Conservation (phyloP, 2,113 vertebrate species). For the Menidia beryllina region DNA sequence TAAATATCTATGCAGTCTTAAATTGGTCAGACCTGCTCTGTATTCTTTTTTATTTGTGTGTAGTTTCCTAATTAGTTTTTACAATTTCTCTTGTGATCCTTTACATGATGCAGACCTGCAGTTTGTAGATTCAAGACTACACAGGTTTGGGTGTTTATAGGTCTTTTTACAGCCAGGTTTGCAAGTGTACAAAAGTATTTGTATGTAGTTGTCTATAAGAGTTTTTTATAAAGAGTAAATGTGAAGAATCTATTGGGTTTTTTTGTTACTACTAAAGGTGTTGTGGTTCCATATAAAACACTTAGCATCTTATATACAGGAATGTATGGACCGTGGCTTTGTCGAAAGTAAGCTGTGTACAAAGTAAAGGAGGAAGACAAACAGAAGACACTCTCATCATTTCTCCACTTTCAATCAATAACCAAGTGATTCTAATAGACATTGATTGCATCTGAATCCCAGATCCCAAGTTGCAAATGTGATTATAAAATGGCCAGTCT, state of each 20-base stretch:
- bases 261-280: not conserved
- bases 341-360: conserved; percentile 41
- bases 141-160: not conserved
- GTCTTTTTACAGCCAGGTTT: not conserved
- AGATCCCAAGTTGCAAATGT: conserved; percentile 83
- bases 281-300: conserved; percentile 55
- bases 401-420: conserved; percentile 85
- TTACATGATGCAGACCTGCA: not conserved
- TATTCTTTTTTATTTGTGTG: too few relatives aligned
- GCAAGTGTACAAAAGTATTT: not conserved
- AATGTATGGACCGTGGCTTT: conserved; percentile 8
- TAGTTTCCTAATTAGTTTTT: too few relatives aligned
- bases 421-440: conserved; percentile 82
- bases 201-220: too few relatives aligned
- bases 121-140: too few relatives aligned
- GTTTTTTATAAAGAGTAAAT: not conserved
- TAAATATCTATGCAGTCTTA: too few relatives aligned
- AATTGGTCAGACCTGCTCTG: too few relatives aligned
- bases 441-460: conserved; percentile 85
- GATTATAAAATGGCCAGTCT: conserved; percentile 82
- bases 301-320: conserved; percentile 26
- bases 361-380: conserved; percentile 32
- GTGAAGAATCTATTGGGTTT: not conserved
- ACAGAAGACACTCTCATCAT: conserved; percentile 75
- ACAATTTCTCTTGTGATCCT: too few relatives aligned